phyloP scores from a whole-genome alignment of 2,113 vertebrate genomes.

The Onychostruthus taczanowskii region DNA sequence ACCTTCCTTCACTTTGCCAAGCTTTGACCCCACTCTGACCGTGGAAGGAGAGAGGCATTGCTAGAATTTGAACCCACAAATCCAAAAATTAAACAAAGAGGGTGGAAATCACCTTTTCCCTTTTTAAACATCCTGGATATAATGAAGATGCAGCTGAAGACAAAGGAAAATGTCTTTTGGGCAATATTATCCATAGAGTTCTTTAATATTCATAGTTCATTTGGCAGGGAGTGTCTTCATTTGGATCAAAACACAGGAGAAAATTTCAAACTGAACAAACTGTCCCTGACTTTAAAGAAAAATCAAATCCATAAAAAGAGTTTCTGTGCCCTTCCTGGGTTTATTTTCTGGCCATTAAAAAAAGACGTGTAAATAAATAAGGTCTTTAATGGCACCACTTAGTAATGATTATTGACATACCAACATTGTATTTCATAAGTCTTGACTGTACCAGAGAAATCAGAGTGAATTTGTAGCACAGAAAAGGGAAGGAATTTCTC shows the following conservation, averaged over 20 bases:
- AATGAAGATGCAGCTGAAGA: neutral
- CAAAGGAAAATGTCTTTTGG: neutral
- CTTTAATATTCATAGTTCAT: neutral
- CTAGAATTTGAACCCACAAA: neutral
- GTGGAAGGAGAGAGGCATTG: neutral
- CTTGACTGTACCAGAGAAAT: neutral
- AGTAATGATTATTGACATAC: neutral
- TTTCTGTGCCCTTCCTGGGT: neutral
- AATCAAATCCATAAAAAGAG: neutral
- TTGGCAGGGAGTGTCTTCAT: neutral
- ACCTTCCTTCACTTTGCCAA: neutral
- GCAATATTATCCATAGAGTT: neutral
- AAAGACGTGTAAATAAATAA: neutral
- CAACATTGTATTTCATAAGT: neutral
- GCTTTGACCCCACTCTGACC: neutral
- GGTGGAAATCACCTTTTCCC: neutral
- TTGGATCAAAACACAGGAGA: neutral
- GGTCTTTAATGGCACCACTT: neutral
- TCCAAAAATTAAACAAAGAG: neutral
- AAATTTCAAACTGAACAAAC: neutral
- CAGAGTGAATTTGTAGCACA: accelerated
- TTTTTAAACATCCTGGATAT: neutral
- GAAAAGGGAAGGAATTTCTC: neutral
- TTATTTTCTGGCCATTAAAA: neutral
- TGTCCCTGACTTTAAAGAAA: neutral